A percentile compares a stretch with the other conserved stretches of the same genome.
phyloP scores from a whole-genome alignment of 2,888 invertebrate species.

The Apomyelois bistriatella region DNA sequence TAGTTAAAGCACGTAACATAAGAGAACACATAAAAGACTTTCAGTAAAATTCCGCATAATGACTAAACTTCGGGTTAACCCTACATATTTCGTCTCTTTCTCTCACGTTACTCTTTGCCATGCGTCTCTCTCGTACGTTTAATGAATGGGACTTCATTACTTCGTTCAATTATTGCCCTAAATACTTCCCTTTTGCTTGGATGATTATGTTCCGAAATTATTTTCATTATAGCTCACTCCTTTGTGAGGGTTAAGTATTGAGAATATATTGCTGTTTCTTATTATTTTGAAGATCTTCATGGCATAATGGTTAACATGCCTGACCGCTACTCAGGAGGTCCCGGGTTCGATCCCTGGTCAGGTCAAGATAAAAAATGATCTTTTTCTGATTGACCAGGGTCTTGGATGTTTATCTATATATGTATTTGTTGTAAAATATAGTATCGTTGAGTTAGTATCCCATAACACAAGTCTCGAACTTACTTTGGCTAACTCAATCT shows the following conservation, averaged over 20 bases:
- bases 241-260: constrained; percentile 6
- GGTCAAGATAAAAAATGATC: no score
- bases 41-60: constrained; percentile 14
- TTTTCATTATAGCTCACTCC: constrained; percentile 16
- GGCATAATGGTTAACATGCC: no score
- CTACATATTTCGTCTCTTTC: constrained; percentile 6
- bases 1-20: constrained; percentile 3
- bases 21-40: constrained; percentile 6
- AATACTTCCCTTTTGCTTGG: constrained; percentile 14
- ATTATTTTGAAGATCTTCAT: no score
- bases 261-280: background rate
- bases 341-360: no score
- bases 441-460: no score
- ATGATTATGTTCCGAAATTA: constrained; percentile 15
- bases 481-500: no score
- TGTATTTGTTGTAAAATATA: no score
- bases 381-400: no score
- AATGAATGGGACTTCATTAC: constrained; percentile 21
- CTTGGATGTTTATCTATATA: no score
- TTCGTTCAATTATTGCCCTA: constrained; percentile 19
- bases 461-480: no score
- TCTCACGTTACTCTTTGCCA: background rate
- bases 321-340: no score
- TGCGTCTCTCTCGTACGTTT: constrained; percentile 9
- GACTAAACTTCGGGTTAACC: constrained; percentile 19